Percentiles rank a stretch among this genome's conserved stretches.
Conservation (phyloP, 2,888 invertebrate species). For the Pelosia muscerda region DNA sequence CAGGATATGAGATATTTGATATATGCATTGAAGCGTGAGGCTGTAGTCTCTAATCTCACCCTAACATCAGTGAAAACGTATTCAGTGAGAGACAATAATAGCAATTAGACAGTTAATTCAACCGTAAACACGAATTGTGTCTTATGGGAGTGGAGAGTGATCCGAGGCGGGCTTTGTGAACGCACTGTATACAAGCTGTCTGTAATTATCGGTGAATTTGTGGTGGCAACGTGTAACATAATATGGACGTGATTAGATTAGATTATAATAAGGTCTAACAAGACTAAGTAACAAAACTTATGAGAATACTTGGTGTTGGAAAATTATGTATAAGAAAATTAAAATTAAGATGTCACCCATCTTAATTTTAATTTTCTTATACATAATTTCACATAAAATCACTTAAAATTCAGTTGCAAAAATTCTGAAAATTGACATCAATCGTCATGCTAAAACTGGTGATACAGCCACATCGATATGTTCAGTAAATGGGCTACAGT, state of each 20-base stretch:
- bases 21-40: slow-evolving; percentile 49
- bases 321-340: no score
- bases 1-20: slow-evolving; percentile 51
- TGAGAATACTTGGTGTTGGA: no score
- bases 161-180: slow-evolving; percentile 25
- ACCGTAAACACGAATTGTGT: slow-evolving; percentile 30
- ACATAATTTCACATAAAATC: no score
- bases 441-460: no score
- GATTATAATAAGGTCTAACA: no score
- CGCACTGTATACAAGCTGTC: slow-evolving; percentile 4
- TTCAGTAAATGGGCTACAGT: no score
- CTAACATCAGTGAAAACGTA: slow-evolving; percentile 32
- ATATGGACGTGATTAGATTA: neutral
- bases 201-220: slow-evolving; percentile 7
- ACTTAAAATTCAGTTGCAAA: no score
- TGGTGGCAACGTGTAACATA: neutral
- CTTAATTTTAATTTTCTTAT: no score
- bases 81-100: slow-evolving; percentile 36
- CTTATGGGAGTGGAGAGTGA: slow-evolving; percentile 23
- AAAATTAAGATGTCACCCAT: no score
- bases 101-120: slow-evolving; percentile 49
- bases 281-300: no score
- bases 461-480: no score
- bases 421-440: no score
- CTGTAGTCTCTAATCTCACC: slow-evolving; percentile 32